phyloP scores from a whole-genome alignment of 2,113 vertebrate species.

The Picathartes gymnocephalus region DNA sequence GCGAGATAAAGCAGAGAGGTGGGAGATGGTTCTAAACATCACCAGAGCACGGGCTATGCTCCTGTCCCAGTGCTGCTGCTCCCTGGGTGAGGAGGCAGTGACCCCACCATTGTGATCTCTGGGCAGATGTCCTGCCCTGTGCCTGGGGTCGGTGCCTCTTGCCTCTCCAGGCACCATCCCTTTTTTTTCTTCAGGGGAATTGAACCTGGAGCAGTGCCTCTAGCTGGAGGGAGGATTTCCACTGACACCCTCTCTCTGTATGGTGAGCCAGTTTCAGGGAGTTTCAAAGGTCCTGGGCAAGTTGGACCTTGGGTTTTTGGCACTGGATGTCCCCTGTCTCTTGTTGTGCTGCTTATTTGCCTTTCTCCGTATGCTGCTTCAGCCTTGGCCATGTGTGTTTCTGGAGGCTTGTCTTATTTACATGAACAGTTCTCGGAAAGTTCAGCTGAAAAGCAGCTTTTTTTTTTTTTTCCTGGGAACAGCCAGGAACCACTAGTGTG shows the following conservation, averaged over 20 bases:
- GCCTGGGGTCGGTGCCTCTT: background rate
- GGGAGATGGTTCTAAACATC: background rate
- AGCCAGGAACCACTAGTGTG: background rate
- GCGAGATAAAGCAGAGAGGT: background rate
- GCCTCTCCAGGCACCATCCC: background rate
- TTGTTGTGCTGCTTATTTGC: constrained; percentile 17
- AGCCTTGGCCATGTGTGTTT: background rate
- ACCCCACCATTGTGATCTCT: background rate
- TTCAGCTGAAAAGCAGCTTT: constrained; percentile 35
- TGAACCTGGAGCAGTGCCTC: background rate
- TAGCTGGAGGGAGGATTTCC: background rate
- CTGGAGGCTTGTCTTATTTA: constrained; percentile 25
- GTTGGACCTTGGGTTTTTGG: background rate
- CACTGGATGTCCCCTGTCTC: background rate
- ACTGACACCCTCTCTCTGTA: background rate
- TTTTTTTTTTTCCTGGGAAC: constrained; percentile 53
- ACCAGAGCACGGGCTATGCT: background rate
- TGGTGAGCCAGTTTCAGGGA: background rate
- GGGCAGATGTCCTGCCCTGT: background rate
- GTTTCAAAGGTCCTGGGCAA: constrained; percentile 10
- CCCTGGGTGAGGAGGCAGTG: background rate
- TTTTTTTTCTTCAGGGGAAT: background rate
- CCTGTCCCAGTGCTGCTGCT: background rate
- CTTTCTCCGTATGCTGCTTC: background rate
- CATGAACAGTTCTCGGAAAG: constrained; percentile 10